Conservation (phyloP, 2,113 vertebrate genomes). For the Seriola aureovittata region DNA sequence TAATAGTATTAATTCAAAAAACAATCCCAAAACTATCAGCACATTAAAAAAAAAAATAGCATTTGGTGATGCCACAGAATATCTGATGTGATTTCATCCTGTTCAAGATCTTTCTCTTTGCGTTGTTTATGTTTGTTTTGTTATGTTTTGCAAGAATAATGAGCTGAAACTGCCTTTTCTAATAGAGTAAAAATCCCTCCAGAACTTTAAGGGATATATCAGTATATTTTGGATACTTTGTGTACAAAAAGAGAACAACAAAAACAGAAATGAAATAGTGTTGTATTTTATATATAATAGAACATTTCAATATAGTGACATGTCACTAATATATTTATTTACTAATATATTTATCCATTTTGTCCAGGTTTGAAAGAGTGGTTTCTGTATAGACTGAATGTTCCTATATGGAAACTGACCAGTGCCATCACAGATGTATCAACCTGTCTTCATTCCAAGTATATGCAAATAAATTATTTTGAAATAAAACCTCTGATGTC, state of each 20-base stretch:
- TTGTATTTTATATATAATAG: constrained; percentile 94
- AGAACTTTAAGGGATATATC: constrained; percentile 81
- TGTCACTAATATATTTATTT: constrained; percentile 99
- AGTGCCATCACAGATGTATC: constrained; percentile 83
- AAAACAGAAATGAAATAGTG: constrained; percentile 89
- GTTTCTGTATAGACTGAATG: constrained; percentile 85
- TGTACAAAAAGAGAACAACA: constrained; percentile 85
- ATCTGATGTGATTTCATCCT: constrained; percentile 66
- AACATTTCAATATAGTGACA: constrained; percentile 96
- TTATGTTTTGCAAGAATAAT: constrained; percentile 74
- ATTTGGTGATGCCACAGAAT: constrained; percentile 59
- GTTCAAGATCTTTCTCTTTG: constrained; percentile 68
- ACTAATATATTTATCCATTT: constrained; percentile 99
- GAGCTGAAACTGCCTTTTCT: constrained; percentile 86
- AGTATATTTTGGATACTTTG: constrained; percentile 89
- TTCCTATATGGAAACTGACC: constrained; percentile 82
- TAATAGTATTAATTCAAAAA: constrained; percentile 65
- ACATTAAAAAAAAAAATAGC: constrained; percentile 44
- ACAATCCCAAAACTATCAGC: constrained; percentile 62
- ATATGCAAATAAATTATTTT: constrained; percentile 90
- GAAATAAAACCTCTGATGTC: constrained; percentile 71
- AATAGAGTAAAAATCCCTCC: constrained; percentile 81
- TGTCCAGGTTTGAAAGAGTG: constrained; percentile 85
- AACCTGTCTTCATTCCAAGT: constrained; percentile 86
- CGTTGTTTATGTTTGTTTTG: constrained; percentile 64